Percentiles rank a stretch among this genome's conserved stretches.
These are phyloP conservation scores for Caenorhabditis doughertyi DNA, from an alignment of 2,888 invertebrate species.

Conservation along the genomic window DNA sequence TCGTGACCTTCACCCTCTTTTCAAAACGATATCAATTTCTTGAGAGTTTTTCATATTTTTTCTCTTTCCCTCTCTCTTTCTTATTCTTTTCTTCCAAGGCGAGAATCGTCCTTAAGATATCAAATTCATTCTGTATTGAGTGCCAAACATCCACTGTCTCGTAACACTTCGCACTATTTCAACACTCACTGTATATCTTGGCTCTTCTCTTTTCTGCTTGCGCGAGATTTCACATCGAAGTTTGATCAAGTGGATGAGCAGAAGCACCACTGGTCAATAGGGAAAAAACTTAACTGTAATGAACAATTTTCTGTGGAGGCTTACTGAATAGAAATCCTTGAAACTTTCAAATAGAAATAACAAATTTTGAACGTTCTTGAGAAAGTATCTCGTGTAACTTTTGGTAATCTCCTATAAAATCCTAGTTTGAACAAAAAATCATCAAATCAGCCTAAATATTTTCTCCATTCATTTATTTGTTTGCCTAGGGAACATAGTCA, in stretches of 20 bases:
- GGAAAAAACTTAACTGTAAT: neutral
- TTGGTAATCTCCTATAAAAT: too few relatives aligned
- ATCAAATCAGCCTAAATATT: slow-evolving; percentile 1
- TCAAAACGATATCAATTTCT: slow-evolving; percentile 38
- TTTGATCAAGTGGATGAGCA: slow-evolving; percentile 56
- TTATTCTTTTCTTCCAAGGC: slow-evolving; percentile 32
- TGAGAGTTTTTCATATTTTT: slow-evolving; percentile 30
- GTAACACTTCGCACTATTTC: slow-evolving; percentile 41
- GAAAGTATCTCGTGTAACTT: too few relatives aligned
- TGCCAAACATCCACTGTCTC: slow-evolving; percentile 17
- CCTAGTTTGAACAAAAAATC: neutral
- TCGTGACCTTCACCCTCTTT: slow-evolving; percentile 11
- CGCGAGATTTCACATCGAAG: slow-evolving; percentile 53
- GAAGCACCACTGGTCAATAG: slow-evolving; percentile 16
- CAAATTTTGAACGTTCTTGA: too few relatives aligned
- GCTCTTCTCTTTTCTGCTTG: slow-evolving; percentile 18
- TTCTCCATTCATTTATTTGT: slow-evolving; percentile 10
- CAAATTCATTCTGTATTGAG: slow-evolving; percentile 52
- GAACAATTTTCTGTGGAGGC: neutral
- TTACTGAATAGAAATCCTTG: neutral
- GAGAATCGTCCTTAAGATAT: slow-evolving; percentile 58
- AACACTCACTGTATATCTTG: slow-evolving; percentile 36
- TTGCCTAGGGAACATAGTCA: neutral
- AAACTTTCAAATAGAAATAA: too few relatives aligned
- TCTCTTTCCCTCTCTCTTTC: slow-evolving; percentile 6